phyloP scores from a whole-genome alignment of 2,797 vertebrate genomes.

The Antrozous pallidus region DNA sequence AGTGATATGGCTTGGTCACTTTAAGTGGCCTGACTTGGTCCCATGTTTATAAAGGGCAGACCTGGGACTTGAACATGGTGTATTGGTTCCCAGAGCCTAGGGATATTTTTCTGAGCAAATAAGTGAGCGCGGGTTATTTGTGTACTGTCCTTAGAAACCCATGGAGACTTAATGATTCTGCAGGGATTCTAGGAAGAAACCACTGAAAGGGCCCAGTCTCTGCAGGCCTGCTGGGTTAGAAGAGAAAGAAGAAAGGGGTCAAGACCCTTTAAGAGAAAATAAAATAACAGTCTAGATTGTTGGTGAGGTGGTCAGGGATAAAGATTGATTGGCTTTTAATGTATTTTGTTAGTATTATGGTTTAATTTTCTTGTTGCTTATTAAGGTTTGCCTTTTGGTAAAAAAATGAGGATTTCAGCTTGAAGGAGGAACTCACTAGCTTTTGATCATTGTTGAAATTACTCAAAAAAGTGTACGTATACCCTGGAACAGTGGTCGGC shows the following conservation, averaged over 20 bases:
- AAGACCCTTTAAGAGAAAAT: not conserved
- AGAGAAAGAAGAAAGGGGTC: not conserved
- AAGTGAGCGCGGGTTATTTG: not conserved
- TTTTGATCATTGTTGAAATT: conserved; percentile 31
- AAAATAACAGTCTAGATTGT: not conserved
- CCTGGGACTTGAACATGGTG: not conserved
- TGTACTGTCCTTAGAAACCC: not conserved
- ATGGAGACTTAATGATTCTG: not conserved
- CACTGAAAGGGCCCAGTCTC: not conserved
- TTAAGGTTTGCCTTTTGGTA: conserved; percentile 29
- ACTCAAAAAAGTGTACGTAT: not conserved
- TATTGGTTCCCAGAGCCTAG: not conserved
- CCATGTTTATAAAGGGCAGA: not conserved
- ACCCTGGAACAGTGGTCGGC: no score
- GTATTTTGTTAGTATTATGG: not conserved
- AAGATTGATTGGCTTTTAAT: not conserved
- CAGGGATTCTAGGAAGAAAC: not conserved
- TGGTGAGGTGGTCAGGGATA: not conserved
- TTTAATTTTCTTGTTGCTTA: conserved; percentile 17
- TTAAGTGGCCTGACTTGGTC: not conserved
- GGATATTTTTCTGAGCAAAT: not conserved
- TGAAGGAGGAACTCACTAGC: not conserved
- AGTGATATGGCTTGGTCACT: not conserved
- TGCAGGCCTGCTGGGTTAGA: not conserved
- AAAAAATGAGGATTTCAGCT: not conserved